Base-by-base conservation (phyloP, 2,797 vertebrate species). In the Mareca penelope region DNA sequence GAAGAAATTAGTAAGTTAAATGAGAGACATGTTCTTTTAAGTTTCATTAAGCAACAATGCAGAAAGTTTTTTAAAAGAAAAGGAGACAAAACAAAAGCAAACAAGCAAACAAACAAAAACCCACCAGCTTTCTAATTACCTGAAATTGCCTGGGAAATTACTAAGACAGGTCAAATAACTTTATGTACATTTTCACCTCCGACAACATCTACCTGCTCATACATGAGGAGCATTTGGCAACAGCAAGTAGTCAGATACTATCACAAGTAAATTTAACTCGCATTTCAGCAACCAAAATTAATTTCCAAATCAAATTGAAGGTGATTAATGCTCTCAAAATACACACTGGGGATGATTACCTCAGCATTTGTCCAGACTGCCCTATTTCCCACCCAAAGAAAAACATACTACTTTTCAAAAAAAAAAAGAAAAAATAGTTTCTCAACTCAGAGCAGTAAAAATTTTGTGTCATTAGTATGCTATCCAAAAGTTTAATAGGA, bases 271-370 rank as follows among this genome's bases (percentile, higher is more conserved):
- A 90, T 61, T 46, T 31, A 60, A 57, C 33, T 70, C 52, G 31
- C 33, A 61, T 91, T 96, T 94, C 88, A 89, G 35, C 83, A 93
- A 23, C 48, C 9, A 53, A 91, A 93, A 59, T 77, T 79, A 76
- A 73, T 82, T 86, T 92, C 48, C 40, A 64, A 88, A 76, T 14
- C 31, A 79, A 94, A 56, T 40, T 52, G 65, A 67, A 76, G 53
- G 63, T 78, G 12, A 87, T 46, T 63, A 56, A 76, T 10, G 3
- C 40, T 24, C 11, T 53, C 42, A 44, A 76, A 92, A 61, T 70
- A 91, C 19, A 37, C 52, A 53, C 5, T 9, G 12, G 6, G 56
- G 24, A n/a, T 52, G 14, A 80, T 46, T 50, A 79, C 52, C 75
- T 69, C 29, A 76, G 71, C 31, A 68, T 68, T 83, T 92, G 52